These are phyloP conservation scores for Phasianus colchicus DNA, from an alignment of 2,113 vertebrate genomes.

Conservation along the genomic window DNA sequence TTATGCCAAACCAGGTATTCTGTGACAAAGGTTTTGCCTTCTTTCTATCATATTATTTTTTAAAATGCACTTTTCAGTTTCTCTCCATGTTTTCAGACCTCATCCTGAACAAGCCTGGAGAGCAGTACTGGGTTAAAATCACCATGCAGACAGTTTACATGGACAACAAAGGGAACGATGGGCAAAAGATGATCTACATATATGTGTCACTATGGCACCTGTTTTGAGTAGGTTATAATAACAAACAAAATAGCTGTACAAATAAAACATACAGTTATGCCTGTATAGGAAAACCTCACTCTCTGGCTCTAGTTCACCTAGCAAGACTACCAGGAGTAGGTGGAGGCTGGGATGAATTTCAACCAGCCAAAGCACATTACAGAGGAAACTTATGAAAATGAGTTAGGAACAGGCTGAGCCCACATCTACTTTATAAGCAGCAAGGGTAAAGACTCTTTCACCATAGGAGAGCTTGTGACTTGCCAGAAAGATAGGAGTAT, in stretches of 20 bases:
- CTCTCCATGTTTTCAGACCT: background rate
- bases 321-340: background rate
- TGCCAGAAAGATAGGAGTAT: background rate
- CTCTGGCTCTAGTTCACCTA: slow-evolving; percentile 8
- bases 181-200: background rate
- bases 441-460: background rate
- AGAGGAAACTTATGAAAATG: slow-evolving; percentile 22
- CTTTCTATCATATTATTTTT: background rate
- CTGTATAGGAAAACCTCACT: slow-evolving; percentile 4
- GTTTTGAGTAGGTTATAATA: slow-evolving; percentile 2
- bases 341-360: background rate
- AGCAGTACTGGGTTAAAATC: background rate
- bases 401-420: slow-evolving; percentile 14
- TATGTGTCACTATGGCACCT: slow-evolving; percentile 19
- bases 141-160: background rate
- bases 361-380: background rate
- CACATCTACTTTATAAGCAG: background rate
- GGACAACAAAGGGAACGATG: slow-evolving; percentile 8
- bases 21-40: background rate
- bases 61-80: background rate
- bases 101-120: background rate
- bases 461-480: background rate
- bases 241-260: background rate
- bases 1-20: background rate
- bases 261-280: slow-evolving; percentile 16